These are phyloP conservation scores for Sorex araneus DNA, from an alignment of 2,113 vertebrate genomes.

Conservation along the genomic window DNA sequence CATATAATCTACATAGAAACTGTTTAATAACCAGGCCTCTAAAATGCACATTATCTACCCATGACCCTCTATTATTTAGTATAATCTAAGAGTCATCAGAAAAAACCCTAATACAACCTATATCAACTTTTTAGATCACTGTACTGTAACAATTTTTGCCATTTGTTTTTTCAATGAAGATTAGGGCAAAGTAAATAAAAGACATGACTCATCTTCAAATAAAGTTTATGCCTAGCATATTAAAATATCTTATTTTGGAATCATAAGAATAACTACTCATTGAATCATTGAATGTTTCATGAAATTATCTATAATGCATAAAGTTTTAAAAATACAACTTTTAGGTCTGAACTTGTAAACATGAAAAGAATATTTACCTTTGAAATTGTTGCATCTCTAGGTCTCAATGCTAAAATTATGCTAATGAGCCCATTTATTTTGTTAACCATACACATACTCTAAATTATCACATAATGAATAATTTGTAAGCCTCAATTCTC, in stretches of 20 bases:
- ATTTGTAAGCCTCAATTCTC: conserved; percentile 17
- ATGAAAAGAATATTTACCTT: conserved; percentile 23
- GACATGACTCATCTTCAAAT: background rate
- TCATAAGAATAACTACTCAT: conserved; percentile 11
- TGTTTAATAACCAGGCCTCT: background rate
- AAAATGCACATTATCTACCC: background rate
- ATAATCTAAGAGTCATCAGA: background rate
- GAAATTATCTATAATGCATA: conserved; percentile 9
- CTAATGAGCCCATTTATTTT: conserved; percentile 13
- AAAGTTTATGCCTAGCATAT: background rate
- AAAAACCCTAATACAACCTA: background rate
- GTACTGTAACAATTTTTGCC: conserved; percentile 41
- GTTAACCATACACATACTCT: conserved; percentile 6
- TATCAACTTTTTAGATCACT: conserved; percentile 44
- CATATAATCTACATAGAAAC: background rate
- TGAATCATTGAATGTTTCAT: conserved; percentile 30
- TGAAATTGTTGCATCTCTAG: background rate
- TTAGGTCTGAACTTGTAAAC: conserved; percentile 46
- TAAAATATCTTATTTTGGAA: conserved; percentile 49
- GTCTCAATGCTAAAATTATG: conserved; percentile 28
- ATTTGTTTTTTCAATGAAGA: conserved; percentile 35
- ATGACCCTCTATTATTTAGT: conserved; percentile 21
- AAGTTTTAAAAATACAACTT: conserved; percentile 59
- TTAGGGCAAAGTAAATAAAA: background rate
- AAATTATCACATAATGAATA: conserved; percentile 58